These are phyloP conservation scores for Hylaeus volcanicus DNA, from an alignment of 1,140 invertebrate species.

Conservation along the genomic window DNA sequence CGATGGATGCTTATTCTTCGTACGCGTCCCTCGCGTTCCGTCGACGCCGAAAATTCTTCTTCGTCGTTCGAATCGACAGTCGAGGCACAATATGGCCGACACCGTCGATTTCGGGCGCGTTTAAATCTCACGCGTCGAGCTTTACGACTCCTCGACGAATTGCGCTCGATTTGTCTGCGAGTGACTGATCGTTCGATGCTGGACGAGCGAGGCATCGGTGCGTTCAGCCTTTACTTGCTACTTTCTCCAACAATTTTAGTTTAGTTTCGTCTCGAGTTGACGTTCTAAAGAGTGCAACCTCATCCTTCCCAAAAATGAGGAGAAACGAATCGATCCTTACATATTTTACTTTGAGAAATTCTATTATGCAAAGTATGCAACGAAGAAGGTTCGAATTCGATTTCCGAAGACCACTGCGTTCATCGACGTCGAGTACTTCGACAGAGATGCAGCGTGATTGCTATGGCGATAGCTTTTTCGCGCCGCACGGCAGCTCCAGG, in stretches of 20 bases:
- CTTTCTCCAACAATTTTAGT: no score
- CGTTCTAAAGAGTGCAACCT: no score
- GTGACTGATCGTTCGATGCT: background rate
- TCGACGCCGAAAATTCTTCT: constrained; percentile 41
- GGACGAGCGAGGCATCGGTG: background rate
- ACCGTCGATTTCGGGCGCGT: constrained; percentile 1
- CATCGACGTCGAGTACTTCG: background rate
- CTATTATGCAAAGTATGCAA: no score
- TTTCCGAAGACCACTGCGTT: background rate
- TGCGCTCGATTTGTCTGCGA: background rate
- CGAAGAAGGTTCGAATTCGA: background rate
- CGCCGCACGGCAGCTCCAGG: background rate
- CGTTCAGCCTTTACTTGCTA: no score
- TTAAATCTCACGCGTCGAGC: constrained; percentile 5
- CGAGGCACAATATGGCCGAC: background rate
- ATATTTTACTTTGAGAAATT: no score
- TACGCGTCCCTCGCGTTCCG: background rate
- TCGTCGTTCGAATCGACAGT: constrained; percentile 29
- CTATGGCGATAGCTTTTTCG: background rate
- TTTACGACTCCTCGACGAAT: no score
- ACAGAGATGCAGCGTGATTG: background rate
- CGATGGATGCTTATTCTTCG: constrained; percentile 45
- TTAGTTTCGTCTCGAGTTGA: no score
- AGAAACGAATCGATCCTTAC: no score
- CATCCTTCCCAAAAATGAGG: no score